Base-by-base conservation (phyloP, 2,797 vertebrate genomes). In the Paguma larvata region DNA sequence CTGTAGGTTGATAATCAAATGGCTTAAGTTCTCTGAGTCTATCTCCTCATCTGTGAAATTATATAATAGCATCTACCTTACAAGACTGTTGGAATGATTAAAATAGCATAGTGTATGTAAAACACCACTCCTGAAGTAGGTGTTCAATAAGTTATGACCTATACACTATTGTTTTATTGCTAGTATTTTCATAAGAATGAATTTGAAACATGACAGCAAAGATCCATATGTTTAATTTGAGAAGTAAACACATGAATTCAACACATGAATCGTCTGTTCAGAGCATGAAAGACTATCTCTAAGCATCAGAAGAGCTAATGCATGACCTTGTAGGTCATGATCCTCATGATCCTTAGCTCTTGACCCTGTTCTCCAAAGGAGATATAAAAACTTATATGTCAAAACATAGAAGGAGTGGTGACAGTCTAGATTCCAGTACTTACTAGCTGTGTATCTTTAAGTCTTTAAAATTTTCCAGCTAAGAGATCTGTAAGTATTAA, bases 1-100 rank as follows among this genome's bases (percentile, higher is more conserved):
- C 27, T 77, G 8, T 59, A 8, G 87, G n/a, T 70, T 92, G 34
- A 85, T 70, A 23, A 67, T 77, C 53, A 63, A 75, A 72, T 53
- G 32, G 21, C 15, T 72, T 84, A 46, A 23, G 9, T 11, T 87
- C 53, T 90, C 34, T 85, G 23, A 95, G 41, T 15, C 78, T 94
- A 21, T 89, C 94, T 87, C 13, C 13, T 95, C 75, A 32, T 41
- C 32, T 89, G 9, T 77, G 32, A 83, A 95, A 72, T 62, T 63
- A 48, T 13, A 34, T 21, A 85, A 32, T 30, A 51, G 8, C 73
- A 10, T 48, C 27, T 38, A 56, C 32, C n/a, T 91, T 38, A 15
- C 1, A 80, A 21, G 25, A 41, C 7, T 34, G 2, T 63, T 93
- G 27, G 14, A 84, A 68, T 63, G 27, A 85, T 41, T 79, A 68